A percentile compares a stretch with the other conserved stretches of the same genome.
Evolutionary conservation across 2,113 vertebrate genomes (phyloP).

Genomic region (Setophaga coronata): DNA sequence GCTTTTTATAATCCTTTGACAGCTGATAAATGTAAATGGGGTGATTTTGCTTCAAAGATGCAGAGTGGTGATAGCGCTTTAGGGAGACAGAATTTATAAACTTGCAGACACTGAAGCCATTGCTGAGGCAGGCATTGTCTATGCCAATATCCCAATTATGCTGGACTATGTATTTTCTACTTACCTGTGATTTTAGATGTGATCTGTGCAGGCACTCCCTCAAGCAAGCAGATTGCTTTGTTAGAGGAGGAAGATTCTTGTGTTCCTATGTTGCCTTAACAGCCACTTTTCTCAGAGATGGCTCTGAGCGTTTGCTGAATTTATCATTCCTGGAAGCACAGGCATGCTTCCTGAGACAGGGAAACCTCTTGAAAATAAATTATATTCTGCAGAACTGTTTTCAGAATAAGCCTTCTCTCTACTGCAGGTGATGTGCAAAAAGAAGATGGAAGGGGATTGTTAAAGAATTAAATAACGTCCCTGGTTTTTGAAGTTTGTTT

Average conservation of each 20-base stretch:
- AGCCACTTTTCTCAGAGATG: constrained; percentile 31
- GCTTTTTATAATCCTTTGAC: constrained; percentile 66
- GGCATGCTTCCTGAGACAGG: neutral
- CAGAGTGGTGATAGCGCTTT: constrained; percentile 12
- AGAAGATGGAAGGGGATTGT: neutral
- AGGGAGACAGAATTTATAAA: constrained; percentile 16
- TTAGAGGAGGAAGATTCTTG: neutral
- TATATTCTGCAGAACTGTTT: neutral
- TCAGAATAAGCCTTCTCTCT: neutral
- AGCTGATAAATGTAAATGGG: constrained; percentile 56
- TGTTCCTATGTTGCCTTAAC: neutral
- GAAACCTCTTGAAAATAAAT: neutral
- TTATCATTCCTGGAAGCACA: constrained; percentile 9
- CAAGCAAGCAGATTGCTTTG: neutral
- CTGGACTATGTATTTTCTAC: neutral
- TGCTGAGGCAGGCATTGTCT: constrained; percentile 64
- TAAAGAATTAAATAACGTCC: neutral
- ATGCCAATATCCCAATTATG: neutral
- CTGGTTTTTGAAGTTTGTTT: neutral
- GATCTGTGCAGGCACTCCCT: neutral
- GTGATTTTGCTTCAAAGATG: constrained; percentile 12
- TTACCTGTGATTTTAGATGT: constrained; percentile 18
- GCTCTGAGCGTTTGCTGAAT: neutral
- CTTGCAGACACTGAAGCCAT: constrained; percentile 58
- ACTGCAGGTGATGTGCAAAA: neutral